phyloP scores from a whole-genome alignment of 2,888 invertebrate species.

The Carabus problematicus region DNA sequence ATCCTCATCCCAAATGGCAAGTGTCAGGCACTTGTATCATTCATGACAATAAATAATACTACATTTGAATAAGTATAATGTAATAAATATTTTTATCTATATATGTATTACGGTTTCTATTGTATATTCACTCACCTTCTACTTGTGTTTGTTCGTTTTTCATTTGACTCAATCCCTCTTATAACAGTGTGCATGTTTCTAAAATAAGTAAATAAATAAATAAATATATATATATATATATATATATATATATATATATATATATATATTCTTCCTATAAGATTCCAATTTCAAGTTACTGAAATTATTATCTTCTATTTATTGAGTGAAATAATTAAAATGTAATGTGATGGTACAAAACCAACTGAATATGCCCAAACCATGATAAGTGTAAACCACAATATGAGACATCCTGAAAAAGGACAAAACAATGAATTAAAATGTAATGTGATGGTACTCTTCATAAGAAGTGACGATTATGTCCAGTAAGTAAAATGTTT shows the following conservation, averaged over 20 bases:
- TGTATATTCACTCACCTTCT: constrained; percentile 27
- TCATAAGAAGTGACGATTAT: no score
- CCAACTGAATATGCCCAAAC: no score
- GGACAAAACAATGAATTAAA: no score
- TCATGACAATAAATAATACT: constrained; percentile 58
- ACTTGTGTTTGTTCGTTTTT: neutral
- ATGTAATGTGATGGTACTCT: no score
- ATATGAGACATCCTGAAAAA: no score
- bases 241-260: neutral
- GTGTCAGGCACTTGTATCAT: constrained; percentile 53
- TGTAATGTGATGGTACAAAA: no score
- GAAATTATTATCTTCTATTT: neutral
- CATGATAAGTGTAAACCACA: no score
- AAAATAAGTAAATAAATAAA: no score
- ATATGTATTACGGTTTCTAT: constrained; percentile 36
- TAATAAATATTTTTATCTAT: constrained; percentile 43
- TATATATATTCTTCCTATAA: neutral
- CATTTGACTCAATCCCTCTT: neutral
- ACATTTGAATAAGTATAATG: constrained; percentile 42
- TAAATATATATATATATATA: neutral
- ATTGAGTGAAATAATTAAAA: no score
- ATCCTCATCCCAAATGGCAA: constrained; percentile 33
- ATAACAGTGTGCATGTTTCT: neutral
- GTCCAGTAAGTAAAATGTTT: no score
- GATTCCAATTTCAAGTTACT: neutral